phyloP scores from a whole-genome alignment of 2,888 invertebrate genomes.

The Rugalucina vietnamica region DNA sequence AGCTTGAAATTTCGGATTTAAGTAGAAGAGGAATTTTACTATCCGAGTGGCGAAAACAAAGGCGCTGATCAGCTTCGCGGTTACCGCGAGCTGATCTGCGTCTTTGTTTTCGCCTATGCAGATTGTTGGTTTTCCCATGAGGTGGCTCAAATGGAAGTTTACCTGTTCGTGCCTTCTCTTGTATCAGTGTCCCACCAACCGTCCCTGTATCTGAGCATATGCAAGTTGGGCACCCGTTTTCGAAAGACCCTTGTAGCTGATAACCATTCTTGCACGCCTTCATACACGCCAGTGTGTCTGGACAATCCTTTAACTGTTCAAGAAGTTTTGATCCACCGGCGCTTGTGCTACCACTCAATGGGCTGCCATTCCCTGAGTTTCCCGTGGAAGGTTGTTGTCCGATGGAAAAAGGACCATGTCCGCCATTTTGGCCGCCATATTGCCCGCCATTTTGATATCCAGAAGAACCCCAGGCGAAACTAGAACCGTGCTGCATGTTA shows the following conservation, averaged over 20 bases:
- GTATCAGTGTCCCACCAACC: neutral
- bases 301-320: constrained; percentile 57
- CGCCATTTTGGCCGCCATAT: neutral
- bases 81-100: no score
- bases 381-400: neutral
- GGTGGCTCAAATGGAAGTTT: no score
- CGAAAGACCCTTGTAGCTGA: constrained; percentile 32
- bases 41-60: no score
- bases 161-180: neutral
- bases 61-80: no score
- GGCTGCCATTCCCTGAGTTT: neutral
- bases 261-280: constrained; percentile 61
- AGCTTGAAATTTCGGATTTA: no score
- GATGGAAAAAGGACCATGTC: neutral
- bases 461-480: neutral
- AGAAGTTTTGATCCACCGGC: constrained; percentile 21
- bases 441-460: neutral
- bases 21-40: no score
- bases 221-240: constrained; percentile 62
- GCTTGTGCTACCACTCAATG: constrained; percentile 7
- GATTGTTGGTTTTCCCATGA: no score
- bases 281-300: constrained; percentile 63
- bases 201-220: constrained; percentile 40
- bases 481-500: neutral
- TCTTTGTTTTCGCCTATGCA: no score